Percentiles rank a stretch among this genome's conserved stretches.
Evolutionary conservation across 1,140 invertebrate genomes (phyloP).

Genomic region (Asobara japonica): DNA sequence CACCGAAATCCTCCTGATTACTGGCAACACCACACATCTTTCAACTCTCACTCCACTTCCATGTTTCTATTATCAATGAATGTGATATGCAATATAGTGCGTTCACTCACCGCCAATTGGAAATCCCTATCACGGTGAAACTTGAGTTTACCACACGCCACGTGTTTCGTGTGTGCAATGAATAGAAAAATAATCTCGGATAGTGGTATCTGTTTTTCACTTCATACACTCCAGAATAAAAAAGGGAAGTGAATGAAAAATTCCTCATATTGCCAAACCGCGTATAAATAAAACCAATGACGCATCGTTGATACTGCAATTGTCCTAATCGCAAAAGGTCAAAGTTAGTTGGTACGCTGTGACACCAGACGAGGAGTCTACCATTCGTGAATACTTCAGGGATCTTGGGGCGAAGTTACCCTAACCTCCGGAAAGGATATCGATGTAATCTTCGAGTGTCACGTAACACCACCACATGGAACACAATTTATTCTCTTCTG

Average conservation of each 20-base stretch:
- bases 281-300: neutral
- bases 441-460: conserved; percentile 12
- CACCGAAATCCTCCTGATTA: no score
- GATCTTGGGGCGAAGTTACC: neutral
- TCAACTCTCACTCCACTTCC: neutral
- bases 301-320: neutral
- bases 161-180: neutral
- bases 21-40: no score
- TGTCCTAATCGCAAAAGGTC: neutral
- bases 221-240: neutral
- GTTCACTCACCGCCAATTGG: neutral
- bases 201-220: neutral
- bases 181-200: neutral
- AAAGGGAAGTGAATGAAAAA: neutral
- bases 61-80: neutral
- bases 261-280: neutral
- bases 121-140: neutral
- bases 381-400: neutral
- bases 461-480: neutral
- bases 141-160: neutral
- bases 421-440: conserved; percentile 1
- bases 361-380: neutral
- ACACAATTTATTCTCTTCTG: neutral
- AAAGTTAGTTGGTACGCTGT: neutral
- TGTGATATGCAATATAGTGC: neutral